A percentile compares a stretch with the other conserved stretches of the same genome.
Conservation (phyloP, 2,113 vertebrate genomes). For the Mugil cephalus region DNA sequence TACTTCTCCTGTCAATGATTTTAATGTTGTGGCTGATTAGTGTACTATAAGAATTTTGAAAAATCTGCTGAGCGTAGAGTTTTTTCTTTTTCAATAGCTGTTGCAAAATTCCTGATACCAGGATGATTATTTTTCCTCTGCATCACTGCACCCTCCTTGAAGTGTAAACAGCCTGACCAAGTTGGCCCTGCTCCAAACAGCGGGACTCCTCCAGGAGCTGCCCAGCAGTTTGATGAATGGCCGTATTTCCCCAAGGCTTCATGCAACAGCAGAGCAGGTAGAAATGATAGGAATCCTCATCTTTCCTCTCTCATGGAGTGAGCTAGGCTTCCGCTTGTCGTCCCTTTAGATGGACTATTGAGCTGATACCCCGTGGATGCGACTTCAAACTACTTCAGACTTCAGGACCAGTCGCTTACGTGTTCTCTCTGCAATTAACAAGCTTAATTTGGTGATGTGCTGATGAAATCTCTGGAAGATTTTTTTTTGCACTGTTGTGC, state of each 20-base stretch:
- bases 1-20: no score
- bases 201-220: constrained; percentile 13
- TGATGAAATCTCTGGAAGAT: constrained; percentile 1
- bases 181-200: constrained; percentile 52
- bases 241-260: constrained; percentile 37
- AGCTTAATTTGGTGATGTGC: constrained; percentile 3
- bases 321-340: neutral
- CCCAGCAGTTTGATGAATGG: constrained; percentile 53
- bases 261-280: constrained; percentile 7
- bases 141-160: neutral
- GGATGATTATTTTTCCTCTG: neutral
- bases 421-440: neutral
- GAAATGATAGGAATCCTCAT: constrained; percentile 8
- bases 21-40: no score
- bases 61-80: no score
- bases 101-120: neutral
- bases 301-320: neutral
- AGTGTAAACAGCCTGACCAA: constrained; percentile 30
- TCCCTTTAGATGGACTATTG: neutral
- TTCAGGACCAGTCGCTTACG: neutral
- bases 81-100: constrained; percentile 10
- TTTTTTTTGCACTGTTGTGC: constrained; percentile 15
- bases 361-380: neutral
- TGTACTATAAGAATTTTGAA: no score
- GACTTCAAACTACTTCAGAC: neutral